Conservation (phyloP, 1,140 invertebrate species). For the Zophobas morio region DNA sequence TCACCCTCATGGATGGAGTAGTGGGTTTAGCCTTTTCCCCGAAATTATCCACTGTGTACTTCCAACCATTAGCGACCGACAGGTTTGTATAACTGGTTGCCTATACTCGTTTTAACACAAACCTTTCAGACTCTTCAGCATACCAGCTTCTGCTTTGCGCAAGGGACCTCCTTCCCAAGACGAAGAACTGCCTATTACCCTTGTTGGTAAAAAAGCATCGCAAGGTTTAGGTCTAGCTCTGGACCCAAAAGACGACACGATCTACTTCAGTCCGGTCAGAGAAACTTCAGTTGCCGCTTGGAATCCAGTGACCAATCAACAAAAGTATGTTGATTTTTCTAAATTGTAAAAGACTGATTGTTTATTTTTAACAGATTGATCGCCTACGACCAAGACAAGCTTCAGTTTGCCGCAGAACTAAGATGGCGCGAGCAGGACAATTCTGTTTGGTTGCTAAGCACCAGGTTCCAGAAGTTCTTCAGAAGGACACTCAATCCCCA, state of each 20-base stretch:
- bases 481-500: slow-evolving; percentile 71
- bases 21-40: slow-evolving; percentile 84
- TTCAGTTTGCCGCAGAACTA: slow-evolving; percentile 84
- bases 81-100: slow-evolving; percentile 67
- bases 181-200: slow-evolving; percentile 79
- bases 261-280: slow-evolving; percentile 81
- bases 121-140: slow-evolving; percentile 77
- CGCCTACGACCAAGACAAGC: slow-evolving; percentile 76
- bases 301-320: slow-evolving; percentile 79
- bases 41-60: slow-evolving; percentile 78
- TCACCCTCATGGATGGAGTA: slow-evolving; percentile 85
- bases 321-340: slow-evolving; percentile 69
- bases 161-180: slow-evolving; percentile 78
- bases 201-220: slow-evolving; percentile 86
- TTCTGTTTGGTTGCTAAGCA: slow-evolving; percentile 78
- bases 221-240: slow-evolving; percentile 82
- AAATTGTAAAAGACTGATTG: neutral
- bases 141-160: slow-evolving; percentile 79
- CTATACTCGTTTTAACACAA: neutral
- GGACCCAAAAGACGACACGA: slow-evolving; percentile 77
- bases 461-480: slow-evolving; percentile 86
- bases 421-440: slow-evolving; percentile 76
- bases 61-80: slow-evolving; percentile 87
- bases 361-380: slow-evolving; percentile 72
- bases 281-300: slow-evolving; percentile 85